Evolutionary conservation across 2,888 invertebrate species (phyloP), one percentile per base, ranked within the genome.

Genomic region (Apodemia hepburni): DNA sequence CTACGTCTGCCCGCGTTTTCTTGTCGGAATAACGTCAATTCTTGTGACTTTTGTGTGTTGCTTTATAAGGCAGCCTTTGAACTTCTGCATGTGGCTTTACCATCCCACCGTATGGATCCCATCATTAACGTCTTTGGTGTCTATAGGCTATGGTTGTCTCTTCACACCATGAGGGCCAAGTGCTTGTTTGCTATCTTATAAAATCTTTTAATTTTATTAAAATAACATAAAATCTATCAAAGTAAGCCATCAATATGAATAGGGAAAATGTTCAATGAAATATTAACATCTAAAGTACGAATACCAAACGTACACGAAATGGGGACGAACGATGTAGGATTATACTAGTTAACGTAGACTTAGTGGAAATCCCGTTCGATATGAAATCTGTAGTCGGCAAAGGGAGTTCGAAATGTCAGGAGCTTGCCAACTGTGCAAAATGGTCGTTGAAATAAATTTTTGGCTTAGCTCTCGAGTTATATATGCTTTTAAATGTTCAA

Each of bases 281-380:
- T 45, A 58, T 58, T 47, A 59, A 59, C 47, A 62, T 51, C 17
- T 58, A 42, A 67, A 61, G 62, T 67, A 64, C 45, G 45, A 45
- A 45, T 69, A 66, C 66, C 68, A 73, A 75, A 70, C 73, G 69
- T 68, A 70, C 72, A 73, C 68, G 70, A 67, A 74, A 69, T 66
- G 65, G 66, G 71, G 54, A 66, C 72, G 70, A 69, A 74, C 68
- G 75, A 69, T 67, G 65, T 64, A 64, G 79, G 77, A 81, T 84
- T 81, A 82, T 72, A 72, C 67, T 73, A 79, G 80, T 83, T 80
- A 81, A 75, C 80, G 77, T 70, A 71, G 77, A 78, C 74, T 80
- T 79, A 79, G 68, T 69, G 69, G 64, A 69, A 68, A 76, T 76
- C 70, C 72, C 66, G 73, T 73, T 78, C 76, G 73, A 77, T 76